Conservation (phyloP, 2,888 invertebrate species). For the Watsonalla cultraria region DNA sequence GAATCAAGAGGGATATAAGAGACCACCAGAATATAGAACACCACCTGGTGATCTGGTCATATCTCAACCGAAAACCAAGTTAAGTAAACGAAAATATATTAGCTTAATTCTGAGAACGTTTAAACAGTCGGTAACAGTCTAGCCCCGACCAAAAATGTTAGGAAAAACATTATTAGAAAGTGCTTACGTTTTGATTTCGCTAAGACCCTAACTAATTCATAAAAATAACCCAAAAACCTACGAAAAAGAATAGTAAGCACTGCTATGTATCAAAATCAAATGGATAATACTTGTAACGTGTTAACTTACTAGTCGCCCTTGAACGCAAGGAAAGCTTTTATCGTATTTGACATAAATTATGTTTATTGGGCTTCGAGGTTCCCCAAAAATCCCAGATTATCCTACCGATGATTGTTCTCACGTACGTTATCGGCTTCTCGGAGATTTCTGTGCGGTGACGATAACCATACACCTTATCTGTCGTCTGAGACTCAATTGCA, state of each 20-base stretch:
- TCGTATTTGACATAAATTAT: conserved; percentile 35
- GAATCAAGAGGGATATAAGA: neutral
- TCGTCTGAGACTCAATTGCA: conserved; percentile 31
- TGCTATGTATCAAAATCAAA: neutral
- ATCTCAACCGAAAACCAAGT: no score
- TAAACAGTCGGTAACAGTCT: no score
- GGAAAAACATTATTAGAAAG: no score
- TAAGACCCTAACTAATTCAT: no score
- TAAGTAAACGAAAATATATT: no score
- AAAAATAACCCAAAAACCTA: no score
- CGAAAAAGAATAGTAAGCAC: no score
- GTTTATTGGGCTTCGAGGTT: conserved; percentile 33
- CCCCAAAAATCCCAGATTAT: conserved; percentile 43
- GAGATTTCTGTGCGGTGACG: conserved; percentile 48
- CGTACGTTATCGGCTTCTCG: conserved; percentile 55
- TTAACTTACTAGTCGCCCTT: neutral
- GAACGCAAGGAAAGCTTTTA: conserved; percentile 32
- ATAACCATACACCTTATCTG: conserved; percentile 66
- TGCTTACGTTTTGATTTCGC: no score
- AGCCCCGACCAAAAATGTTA: no score
- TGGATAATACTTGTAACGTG: neutral
- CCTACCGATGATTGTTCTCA: conserved; percentile 51
- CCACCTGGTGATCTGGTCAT: neutral
- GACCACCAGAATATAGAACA: neutral
- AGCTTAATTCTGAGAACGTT: no score